Percentiles rank a stretch among this genome's conserved stretches.
Evolutionary conservation across 2,797 vertebrate species (phyloP).

Genomic region (Monodelphis domestica): DNA sequence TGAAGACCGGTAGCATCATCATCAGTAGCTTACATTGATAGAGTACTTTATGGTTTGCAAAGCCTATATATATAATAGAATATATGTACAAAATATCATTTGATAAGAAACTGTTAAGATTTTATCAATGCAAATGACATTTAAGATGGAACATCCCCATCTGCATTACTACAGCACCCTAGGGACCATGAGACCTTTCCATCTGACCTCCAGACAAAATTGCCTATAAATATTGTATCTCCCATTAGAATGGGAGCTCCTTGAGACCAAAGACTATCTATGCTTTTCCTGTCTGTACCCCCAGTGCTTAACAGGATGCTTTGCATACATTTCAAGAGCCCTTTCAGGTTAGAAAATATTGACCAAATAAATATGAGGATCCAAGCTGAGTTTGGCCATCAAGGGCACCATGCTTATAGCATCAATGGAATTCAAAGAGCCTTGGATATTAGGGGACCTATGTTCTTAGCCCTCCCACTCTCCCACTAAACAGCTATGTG

Average conservation of each 20-base stretch:
- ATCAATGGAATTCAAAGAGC: not conserved
- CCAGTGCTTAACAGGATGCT: not conserved
- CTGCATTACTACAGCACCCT: not conserved
- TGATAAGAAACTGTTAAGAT: not conserved
- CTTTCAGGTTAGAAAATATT: not conserved
- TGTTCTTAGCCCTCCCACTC: not conserved
- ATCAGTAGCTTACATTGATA: not conserved
- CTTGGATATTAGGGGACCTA: not conserved
- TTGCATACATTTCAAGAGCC: not conserved
- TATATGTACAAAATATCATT: not conserved
- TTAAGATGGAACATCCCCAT: not conserved
- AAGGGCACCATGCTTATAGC: not conserved
- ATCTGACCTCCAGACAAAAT: not conserved
- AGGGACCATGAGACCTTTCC: not conserved
- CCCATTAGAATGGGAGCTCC: not conserved
- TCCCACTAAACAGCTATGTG: not conserved
- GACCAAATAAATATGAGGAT: not conserved
- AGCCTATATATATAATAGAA: too few relatives aligned
- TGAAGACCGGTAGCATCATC: not conserved
- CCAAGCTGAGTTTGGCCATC: not conserved
- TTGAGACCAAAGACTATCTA: not conserved
- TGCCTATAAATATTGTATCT: not conserved
- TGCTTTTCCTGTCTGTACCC: not conserved
- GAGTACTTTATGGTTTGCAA: not conserved
- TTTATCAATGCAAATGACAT: not conserved